Evolutionary conservation across 2,888 invertebrate genomes (phyloP).

Genomic region (Lasiommata megera): DNA sequence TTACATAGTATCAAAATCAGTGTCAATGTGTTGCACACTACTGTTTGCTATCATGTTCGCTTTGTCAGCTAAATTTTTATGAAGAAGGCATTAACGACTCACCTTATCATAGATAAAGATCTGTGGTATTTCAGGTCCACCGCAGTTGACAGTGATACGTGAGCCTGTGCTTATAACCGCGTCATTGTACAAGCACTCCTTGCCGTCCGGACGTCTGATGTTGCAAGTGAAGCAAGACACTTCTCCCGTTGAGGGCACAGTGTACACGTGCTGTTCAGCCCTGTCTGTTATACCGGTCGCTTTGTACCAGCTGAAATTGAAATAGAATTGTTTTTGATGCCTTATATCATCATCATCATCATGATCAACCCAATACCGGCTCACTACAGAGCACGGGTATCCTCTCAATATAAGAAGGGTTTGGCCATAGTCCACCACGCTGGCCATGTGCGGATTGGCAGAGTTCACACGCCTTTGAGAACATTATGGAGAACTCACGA

Average conservation of each 20-base stretch:
- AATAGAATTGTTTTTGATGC: not conserved
- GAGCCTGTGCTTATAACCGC: constrained; percentile 85
- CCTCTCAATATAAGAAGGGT: too few relatives aligned
- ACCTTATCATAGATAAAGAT: constrained; percentile 83
- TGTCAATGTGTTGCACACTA: too few relatives aligned
- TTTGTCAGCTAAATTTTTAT: too few relatives aligned
- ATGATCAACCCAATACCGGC: too few relatives aligned
- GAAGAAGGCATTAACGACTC: constrained; percentile 41
- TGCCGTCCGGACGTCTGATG: constrained; percentile 72
- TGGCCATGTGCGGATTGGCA: too few relatives aligned
- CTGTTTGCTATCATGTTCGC: too few relatives aligned
- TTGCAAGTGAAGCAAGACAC: constrained; percentile 90
- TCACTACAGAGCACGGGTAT: too few relatives aligned
- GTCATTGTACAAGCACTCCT: constrained; percentile 84
- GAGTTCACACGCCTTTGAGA: too few relatives aligned
- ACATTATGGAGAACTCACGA: too few relatives aligned
- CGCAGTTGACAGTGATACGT: constrained; percentile 88
- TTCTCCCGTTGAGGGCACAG: constrained; percentile 79
- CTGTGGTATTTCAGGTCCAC: constrained; percentile 92
- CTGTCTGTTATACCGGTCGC: constrained; percentile 89
- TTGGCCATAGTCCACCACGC: too few relatives aligned
- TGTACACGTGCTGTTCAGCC: constrained; percentile 90
- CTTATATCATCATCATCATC: not conserved
- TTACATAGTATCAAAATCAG: too few relatives aligned
- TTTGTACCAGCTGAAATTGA: constrained; percentile 87